These are phyloP conservation scores for Zoanthus gigantus DNA, from an alignment of 92 coral and sea anemone genomes.

Conservation along the genomic window DNA sequence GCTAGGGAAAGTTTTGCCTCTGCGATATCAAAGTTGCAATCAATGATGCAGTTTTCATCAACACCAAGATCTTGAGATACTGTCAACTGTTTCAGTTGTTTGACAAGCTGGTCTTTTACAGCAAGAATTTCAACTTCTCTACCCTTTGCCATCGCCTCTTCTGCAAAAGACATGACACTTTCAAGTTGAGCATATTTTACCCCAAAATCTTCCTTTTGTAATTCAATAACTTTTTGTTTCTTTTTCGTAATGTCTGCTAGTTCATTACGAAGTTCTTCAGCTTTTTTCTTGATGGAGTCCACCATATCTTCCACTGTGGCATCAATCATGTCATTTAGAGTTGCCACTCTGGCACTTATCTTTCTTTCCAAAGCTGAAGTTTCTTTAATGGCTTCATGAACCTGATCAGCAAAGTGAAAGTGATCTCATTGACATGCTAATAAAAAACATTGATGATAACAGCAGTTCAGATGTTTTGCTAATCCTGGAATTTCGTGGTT, in stretches of 20 bases:
- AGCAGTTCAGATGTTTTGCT: too few relatives aligned
- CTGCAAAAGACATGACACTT: constrained; percentile 56
- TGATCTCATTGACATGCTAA: neutral
- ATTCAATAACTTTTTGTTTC: constrained; percentile 45
- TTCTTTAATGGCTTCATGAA: constrained; percentile 38
- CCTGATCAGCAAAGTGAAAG: constrained; percentile 1
- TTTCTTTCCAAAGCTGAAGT: constrained; percentile 35
- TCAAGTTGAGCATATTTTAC: constrained; percentile 47
- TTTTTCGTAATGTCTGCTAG: constrained; percentile 40
- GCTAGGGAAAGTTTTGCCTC: constrained; percentile 47
- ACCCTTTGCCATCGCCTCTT: constrained; percentile 45
- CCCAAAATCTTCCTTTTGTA: constrained; percentile 51
- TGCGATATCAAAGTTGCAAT: constrained; percentile 55
- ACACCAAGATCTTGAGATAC: constrained; percentile 15
- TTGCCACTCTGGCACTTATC: constrained; percentile 26
- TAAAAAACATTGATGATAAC: too few relatives aligned
- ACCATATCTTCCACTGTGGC: constrained; percentile 51
- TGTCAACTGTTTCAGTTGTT: constrained; percentile 48
- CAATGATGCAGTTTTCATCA: constrained; percentile 53
- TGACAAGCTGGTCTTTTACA: constrained; percentile 53
- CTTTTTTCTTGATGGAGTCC: constrained; percentile 42
- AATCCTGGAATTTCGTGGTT: too few relatives aligned
- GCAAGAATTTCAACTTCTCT: constrained; percentile 51
- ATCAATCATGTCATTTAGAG: constrained; percentile 32
- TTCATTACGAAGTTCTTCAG: constrained; percentile 41